A percentile compares a stretch with the other conserved stretches of the same genome.
Conservation (phyloP, 2,113 vertebrate species). For the Phaetusa simplex region DNA sequence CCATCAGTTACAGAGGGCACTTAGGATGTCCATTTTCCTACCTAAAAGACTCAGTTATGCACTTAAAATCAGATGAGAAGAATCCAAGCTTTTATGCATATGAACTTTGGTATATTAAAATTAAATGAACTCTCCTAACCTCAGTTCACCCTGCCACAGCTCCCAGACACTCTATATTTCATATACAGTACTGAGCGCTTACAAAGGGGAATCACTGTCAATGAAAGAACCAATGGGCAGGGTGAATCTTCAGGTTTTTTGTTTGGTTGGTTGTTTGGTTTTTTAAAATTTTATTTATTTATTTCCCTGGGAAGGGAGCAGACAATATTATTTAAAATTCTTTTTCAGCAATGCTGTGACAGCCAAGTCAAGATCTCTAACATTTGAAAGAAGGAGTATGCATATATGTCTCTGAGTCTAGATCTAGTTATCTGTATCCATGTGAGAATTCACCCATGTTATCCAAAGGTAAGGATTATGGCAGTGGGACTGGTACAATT, state of each 20-base stretch:
- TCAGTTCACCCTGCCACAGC: neutral
- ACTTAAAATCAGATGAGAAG: neutral
- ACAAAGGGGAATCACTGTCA: neutral
- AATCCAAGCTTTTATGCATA: neutral
- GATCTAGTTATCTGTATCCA: neutral
- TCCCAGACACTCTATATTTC: neutral
- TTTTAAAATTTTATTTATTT: neutral
- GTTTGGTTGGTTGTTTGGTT: too few relatives aligned
- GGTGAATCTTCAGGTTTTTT: accelerated
- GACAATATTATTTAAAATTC: neutral
- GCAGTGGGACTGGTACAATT: neutral
- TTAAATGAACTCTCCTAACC: neutral
- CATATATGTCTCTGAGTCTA: neutral
- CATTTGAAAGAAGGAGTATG: neutral
- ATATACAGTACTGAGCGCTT: accelerated
- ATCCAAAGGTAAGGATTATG: neutral
- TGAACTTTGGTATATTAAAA: neutral
- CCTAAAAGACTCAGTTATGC: neutral
- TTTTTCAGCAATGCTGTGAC: neutral
- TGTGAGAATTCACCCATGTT: neutral
- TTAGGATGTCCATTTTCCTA: neutral
- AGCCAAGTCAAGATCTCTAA: neutral
- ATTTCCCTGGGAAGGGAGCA: neutral
- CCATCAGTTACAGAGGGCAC: neutral
- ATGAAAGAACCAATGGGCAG: neutral